phyloP scores from a whole-genome alignment of 2,797 vertebrate species.

The Muraenolepis orangiensis region DNA sequence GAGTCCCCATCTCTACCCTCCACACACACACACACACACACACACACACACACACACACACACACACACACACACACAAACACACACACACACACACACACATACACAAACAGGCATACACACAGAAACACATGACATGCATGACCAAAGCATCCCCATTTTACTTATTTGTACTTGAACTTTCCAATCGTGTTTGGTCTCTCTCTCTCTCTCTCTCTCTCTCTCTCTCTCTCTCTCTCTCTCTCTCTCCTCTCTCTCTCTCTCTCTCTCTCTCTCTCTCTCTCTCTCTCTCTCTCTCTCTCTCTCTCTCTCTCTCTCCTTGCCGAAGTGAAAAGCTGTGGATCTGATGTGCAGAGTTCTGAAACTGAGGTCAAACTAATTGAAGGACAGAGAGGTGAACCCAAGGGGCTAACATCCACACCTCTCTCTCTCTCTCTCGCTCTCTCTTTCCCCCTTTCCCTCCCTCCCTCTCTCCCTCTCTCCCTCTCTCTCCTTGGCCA shows the following conservation, averaged over 20 bases:
- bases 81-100: constrained; percentile 24
- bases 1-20: constrained; percentile 22
- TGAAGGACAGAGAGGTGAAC: constrained; percentile 64
- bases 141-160: background rate
- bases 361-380: constrained; percentile 68
- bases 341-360: constrained; percentile 68
- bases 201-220: background rate
- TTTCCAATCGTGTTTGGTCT: background rate
- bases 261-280: background rate
- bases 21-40: constrained; percentile 8
- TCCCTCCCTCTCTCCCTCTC: background rate
- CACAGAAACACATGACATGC: constrained; percentile 5
- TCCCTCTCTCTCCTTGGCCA: constrained; percentile 29
- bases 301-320: constrained; percentile 34
- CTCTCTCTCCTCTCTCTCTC: background rate
- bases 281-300: background rate
- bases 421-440: background rate
- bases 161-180: background rate
- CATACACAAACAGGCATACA: constrained; percentile 6
- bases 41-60: constrained; percentile 20
- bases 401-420: constrained; percentile 57
- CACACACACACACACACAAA: constrained; percentile 8
- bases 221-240: constrained; percentile 6
- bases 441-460: background rate
- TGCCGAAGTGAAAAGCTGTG: constrained; percentile 73